A percentile compares a stretch with the other conserved stretches of the same genome.
These are phyloP conservation scores for Argyresthia albistria DNA, from an alignment of 2,888 invertebrate species.

Conservation along the genomic window DNA sequence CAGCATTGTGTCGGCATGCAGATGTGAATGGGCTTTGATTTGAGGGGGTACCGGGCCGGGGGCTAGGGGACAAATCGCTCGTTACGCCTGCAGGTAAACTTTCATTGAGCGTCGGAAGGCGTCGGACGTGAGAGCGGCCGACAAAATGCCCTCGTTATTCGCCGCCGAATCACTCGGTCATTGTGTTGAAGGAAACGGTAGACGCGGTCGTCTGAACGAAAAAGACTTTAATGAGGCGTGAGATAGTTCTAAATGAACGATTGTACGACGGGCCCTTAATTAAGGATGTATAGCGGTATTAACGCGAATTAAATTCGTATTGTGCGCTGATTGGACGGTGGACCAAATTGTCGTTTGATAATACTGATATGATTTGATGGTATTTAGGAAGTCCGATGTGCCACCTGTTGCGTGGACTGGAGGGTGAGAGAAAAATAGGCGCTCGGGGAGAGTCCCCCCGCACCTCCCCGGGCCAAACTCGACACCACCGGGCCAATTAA, in stretches of 20 bases:
- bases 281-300: conserved; percentile 60
- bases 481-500: conserved; percentile 55
- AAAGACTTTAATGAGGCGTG: conserved; percentile 72
- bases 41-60: conserved; percentile 48
- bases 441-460: conserved; percentile 23
- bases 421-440: conserved; percentile 53
- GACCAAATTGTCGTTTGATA: conserved; percentile 8
- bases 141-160: conserved; percentile 73
- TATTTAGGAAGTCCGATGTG: conserved; percentile 35
- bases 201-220: conserved; percentile 68
- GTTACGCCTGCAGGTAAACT: conserved; percentile 73
- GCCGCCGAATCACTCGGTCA: conserved; percentile 72
- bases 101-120: conserved; percentile 73
- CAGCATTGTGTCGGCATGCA: conserved; percentile 73
- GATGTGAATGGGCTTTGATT: conserved; percentile 75
- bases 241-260: conserved; percentile 68
- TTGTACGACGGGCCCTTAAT: conserved; percentile 58
- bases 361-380: conserved; percentile 5
- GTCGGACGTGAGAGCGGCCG: conserved; percentile 71
- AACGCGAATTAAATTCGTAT: conserved; percentile 30
- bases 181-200: conserved; percentile 71
- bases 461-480: conserved; percentile 19
- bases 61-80: conserved; percentile 70
- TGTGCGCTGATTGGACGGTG: conserved; percentile 18
- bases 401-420: conserved; percentile 49